phyloP scores from a whole-genome alignment of 2,888 invertebrate genomes.

The Hermodice carunculata region DNA sequence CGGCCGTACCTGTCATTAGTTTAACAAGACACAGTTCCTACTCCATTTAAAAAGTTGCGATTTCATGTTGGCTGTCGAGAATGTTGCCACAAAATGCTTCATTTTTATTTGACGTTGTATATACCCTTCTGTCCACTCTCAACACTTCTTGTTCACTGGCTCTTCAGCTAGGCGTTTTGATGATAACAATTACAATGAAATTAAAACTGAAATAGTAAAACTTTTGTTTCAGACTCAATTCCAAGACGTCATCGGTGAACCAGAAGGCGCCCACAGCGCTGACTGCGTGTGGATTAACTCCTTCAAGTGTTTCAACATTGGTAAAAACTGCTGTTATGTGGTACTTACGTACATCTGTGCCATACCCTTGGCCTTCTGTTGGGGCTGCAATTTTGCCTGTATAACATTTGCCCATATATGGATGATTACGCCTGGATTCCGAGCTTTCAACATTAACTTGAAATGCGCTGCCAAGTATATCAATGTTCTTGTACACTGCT shows the following conservation, averaged over 20 bases:
- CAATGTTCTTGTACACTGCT: constrained; percentile 19
- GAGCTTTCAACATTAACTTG: constrained; percentile 78
- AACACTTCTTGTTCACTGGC: no score
- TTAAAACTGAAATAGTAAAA: no score
- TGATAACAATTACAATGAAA: no score
- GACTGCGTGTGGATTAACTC: constrained; percentile 81
- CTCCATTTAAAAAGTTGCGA: no score
- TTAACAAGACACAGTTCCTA: no score
- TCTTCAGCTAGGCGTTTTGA: no score
- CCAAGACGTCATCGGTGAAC: constrained; percentile 41
- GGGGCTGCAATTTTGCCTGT: constrained; percentile 68
- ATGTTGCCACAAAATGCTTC: no score
- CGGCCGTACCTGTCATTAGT: no score
- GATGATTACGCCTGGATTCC: constrained; percentile 79
- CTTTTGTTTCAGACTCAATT: constrained; percentile 20
- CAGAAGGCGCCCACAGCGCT: constrained; percentile 58
- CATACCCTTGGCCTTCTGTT: constrained; percentile 77
- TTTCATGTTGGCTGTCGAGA: no score
- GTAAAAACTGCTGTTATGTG: constrained; percentile 79
- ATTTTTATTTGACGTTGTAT: no score
- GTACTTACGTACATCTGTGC: constrained; percentile 77
- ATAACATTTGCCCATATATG: constrained; percentile 78
- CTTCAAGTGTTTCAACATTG: constrained; percentile 76
- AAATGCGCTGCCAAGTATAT: constrained; percentile 70
- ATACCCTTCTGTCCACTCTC: no score